A percentile compares a stretch with the other conserved stretches of the same genome.
Evolutionary conservation across 1,140 invertebrate species (phyloP).

Genomic region (Drosophila mojavensis): DNA sequence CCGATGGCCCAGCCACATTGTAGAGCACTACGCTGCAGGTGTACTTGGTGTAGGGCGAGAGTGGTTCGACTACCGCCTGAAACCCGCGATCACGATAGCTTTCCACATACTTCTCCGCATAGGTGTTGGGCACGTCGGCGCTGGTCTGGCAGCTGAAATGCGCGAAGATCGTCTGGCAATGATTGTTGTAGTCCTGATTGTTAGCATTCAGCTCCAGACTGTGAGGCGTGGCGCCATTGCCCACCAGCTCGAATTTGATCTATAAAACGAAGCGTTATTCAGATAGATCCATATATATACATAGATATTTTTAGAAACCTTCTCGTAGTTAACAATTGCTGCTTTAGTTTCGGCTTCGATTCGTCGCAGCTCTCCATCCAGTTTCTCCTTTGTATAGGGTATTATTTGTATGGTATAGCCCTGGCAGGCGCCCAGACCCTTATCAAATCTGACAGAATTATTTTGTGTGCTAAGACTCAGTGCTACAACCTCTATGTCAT

Average conservation of each 20-base stretch:
- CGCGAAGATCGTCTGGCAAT: conserved; percentile 70
- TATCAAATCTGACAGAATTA: conserved; percentile 44
- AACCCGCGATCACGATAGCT: conserved; percentile 69
- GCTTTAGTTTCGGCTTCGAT: conserved; percentile 56
- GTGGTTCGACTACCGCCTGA: conserved; percentile 58
- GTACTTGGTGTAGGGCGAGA: conserved; percentile 65
- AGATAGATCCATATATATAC: not conserved
- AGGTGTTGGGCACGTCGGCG: conserved; percentile 38
- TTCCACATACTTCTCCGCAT: conserved; percentile 61
- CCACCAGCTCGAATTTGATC: conserved; percentile 42
- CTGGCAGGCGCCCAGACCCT: conserved; percentile 62
- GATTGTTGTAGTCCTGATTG: conserved; percentile 65
- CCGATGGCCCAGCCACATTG: conserved; percentile 68
- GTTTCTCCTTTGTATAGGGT: conserved; percentile 52
- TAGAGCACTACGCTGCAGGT: conserved; percentile 57
- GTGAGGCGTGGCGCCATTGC: conserved; percentile 40
- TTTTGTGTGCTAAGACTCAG: conserved; percentile 44
- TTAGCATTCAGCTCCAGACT: conserved; percentile 63
- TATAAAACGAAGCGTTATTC: not conserved
- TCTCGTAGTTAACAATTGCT: conserved; percentile 42
- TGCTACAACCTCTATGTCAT: conserved; percentile 35
- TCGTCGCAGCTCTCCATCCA: conserved; percentile 54
- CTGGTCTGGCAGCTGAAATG: conserved; percentile 54
- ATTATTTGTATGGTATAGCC: conserved; percentile 75
- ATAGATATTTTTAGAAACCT: conserved; percentile 4